Percentiles rank a stretch among this genome's conserved stretches.
Evolutionary conservation across 2,797 vertebrate genomes (phyloP).

Genomic region (Muscicapa comitata): DNA sequence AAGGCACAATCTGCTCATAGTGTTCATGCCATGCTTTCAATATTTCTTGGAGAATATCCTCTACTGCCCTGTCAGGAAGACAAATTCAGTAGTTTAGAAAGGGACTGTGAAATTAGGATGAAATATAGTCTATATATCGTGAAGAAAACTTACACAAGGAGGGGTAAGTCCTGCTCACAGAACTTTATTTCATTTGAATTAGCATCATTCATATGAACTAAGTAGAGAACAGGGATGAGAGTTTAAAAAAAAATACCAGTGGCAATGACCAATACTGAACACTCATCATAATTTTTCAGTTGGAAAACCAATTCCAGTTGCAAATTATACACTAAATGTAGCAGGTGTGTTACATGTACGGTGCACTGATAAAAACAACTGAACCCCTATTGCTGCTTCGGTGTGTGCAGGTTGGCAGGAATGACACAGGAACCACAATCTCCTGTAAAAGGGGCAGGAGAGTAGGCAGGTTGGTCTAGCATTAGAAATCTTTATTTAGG

Average conservation of each 20-base stretch:
- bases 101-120: not conserved
- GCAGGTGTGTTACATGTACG: not conserved
- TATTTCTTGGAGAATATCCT: not conserved
- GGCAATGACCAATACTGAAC: not conserved
- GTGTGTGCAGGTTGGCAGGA: not conserved
- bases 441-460: not conserved
- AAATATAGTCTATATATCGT: not conserved
- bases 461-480: not conserved
- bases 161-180: not conserved
- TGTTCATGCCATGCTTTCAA: not conserved
- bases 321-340: not conserved
- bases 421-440: not conserved
- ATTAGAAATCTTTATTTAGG: not conserved
- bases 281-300: not conserved
- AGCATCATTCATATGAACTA: not conserved
- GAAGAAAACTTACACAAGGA: not conserved
- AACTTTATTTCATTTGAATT: not conserved
- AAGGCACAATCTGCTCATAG: not conserved
- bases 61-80: not conserved
- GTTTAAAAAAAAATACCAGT: not conserved
- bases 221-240: rapidly evolving
- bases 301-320: not conserved
- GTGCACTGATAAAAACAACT: not conserved
- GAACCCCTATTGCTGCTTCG: not conserved
- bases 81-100: not conserved